Percentiles rank a stretch among this genome's conserved stretches.
phyloP scores from a whole-genome alignment of 2,888 invertebrate species.

The Rhingia campestris region DNA sequence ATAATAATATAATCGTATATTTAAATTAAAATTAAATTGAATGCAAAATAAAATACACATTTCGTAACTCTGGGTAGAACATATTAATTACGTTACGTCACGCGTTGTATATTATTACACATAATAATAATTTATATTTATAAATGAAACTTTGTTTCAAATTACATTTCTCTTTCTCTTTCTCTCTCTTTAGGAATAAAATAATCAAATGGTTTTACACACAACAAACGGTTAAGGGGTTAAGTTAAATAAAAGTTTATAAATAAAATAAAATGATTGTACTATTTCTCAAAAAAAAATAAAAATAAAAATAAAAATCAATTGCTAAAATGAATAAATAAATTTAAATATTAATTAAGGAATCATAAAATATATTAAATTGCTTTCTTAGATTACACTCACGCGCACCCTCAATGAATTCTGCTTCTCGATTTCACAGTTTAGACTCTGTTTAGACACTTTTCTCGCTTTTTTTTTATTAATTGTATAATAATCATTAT shows the following conservation, averaged over 20 bases:
- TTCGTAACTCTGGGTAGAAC: constrained; percentile 16
- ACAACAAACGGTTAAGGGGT: constrained; percentile 1
- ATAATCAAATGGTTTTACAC: constrained; percentile 8
- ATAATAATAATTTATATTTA: background rate
- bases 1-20: constrained; percentile 27
- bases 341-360: background rate
- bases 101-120: background rate
- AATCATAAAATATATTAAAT: constrained; percentile 11
- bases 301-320: constrained; percentile 24
- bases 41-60: constrained; percentile 22
- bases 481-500: constrained; percentile 45
- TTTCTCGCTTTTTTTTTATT: constrained; percentile 29
- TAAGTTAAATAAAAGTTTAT: constrained; percentile 41
- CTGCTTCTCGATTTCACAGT: constrained; percentile 33
- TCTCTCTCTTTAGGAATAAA: constrained; percentile 11
- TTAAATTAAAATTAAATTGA: constrained; percentile 48
- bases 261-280: constrained; percentile 48
- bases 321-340: background rate
- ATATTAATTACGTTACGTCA: constrained; percentile 1
- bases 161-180: background rate
- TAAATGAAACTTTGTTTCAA: constrained; percentile 32
- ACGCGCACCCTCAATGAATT: constrained; percentile 37
- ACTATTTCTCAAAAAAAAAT: constrained; percentile 39
- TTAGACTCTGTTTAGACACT: constrained; percentile 46
- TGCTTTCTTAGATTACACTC: constrained; percentile 20